Percentiles rank a stretch among this genome's conserved stretches.
Evolutionary conservation across 2,113 vertebrate species (phyloP).

Genomic region (Isichthys henryi): DNA sequence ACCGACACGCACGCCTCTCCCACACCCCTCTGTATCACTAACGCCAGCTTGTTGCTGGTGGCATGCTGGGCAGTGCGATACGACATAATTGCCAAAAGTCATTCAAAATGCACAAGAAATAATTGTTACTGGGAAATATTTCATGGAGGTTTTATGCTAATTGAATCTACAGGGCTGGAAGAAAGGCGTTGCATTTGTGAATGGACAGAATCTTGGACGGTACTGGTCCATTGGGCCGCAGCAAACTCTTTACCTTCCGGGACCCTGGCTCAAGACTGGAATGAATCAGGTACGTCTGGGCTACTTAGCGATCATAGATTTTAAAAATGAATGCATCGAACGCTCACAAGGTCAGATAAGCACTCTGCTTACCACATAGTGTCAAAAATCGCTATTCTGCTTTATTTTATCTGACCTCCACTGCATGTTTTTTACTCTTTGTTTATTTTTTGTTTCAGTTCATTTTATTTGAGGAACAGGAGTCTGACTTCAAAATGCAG

Average conservation of each 20-base stretch:
- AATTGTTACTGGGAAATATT: not conserved
- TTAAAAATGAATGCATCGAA: not conserved
- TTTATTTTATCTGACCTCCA: not conserved
- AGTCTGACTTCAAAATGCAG: slow-evolving; percentile 66
- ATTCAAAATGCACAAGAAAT: not conserved
- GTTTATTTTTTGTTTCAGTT: slow-evolving; percentile 53
- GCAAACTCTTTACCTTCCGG: slow-evolving; percentile 82
- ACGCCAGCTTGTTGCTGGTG: not conserved
- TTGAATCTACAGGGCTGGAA: slow-evolving; percentile 74
- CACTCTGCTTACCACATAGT: not conserved
- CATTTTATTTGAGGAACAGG: slow-evolving; percentile 79
- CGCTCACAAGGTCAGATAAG: not conserved
- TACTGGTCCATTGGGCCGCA: slow-evolving; percentile 97
- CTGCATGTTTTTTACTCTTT: not conserved
- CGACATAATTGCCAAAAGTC: not conserved
- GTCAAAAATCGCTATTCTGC: not conserved
- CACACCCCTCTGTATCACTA: not conserved
- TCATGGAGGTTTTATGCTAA: not conserved
- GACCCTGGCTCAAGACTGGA: slow-evolving; percentile 72
- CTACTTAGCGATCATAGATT: not conserved
- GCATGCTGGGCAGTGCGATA: not conserved
- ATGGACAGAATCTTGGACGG: slow-evolving; percentile 80
- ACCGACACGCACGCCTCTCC: not conserved
- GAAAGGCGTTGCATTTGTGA: slow-evolving; percentile 88
- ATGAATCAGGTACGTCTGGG: slow-evolving; percentile 71